phyloP scores from a whole-genome alignment of 2,113 vertebrate species.

The Pangasianodon hypophthalmus region DNA sequence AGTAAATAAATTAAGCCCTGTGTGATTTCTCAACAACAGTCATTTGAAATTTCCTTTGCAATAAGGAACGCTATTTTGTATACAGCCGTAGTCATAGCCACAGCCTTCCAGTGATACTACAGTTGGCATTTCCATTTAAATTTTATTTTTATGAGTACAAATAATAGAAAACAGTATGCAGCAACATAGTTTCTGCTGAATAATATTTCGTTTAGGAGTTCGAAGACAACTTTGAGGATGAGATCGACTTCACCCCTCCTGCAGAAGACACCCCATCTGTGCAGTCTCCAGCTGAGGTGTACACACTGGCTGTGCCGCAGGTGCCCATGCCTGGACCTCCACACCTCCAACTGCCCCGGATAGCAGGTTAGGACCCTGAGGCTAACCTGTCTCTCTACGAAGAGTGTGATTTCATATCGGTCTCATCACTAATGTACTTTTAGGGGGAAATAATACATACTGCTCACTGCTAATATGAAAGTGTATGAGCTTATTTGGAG shows the following conservation, averaged over 20 bases:
- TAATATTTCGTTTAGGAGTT: slow-evolving; percentile 80
- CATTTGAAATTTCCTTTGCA: background rate
- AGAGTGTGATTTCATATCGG: background rate
- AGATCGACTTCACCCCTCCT: slow-evolving; percentile 96
- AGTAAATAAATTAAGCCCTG: background rate
- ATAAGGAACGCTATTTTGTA: background rate
- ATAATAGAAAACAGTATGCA: background rate
- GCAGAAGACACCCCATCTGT: slow-evolving; percentile 96
- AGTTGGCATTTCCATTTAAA: background rate
- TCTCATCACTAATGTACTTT: background rate
- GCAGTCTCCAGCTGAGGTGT: slow-evolving; percentile 93
- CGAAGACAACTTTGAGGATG: slow-evolving; percentile 98
- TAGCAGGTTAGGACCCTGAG: slow-evolving; percentile 74
- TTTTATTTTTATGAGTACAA: background rate
- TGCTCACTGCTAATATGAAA: background rate
- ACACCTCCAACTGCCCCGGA: slow-evolving; percentile 80
- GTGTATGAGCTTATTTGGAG: background rate
- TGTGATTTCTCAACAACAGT: background rate
- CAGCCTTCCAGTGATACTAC: background rate
- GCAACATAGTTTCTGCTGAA: background rate
- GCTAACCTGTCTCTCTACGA: background rate
- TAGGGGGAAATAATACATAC: background rate
- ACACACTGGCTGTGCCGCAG: slow-evolving; percentile 89
- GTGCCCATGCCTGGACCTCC: slow-evolving; percentile 85
- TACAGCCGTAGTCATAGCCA: background rate